Base-by-base conservation (phyloP, 2,113 vertebrate genomes). In the Tursiops truncatus region DNA sequence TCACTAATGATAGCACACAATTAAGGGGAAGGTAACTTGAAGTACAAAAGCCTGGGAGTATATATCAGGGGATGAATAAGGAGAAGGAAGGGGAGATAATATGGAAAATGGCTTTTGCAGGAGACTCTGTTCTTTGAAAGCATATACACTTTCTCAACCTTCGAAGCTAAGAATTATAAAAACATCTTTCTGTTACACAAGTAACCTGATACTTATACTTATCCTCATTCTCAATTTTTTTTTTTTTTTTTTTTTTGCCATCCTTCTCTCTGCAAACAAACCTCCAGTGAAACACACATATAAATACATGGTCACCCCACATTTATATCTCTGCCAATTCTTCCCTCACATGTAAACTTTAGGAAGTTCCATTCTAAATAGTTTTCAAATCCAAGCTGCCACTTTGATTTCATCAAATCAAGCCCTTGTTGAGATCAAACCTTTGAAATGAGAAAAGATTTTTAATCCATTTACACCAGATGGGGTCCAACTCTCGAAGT, bases 391-490 rank as follows among this genome's bases (percentile, higher is more conserved):
- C 98, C 99, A 98, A 99, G 99, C 99, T 99, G 99, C 99, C 99
- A 99, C 99, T 99, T 99, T 99, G 99, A 99, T 99, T 99, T 99
- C 99, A 99, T 99, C 99, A 99, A 98, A 99, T 99, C 98, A 99
- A 99, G 99, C 98, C 98, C 99, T 99, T 99, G 99, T 99, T 99
- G 99, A 99, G 99, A 99, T 99, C 99, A 99, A 99, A 99, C 99
- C 99, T 99, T 99, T 99, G 99, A 99, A 99, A 99, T 98, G 98
- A 99, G 99, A 99, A 99, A 99, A 99, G 99, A 99, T 99, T 99
- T 99, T 99, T 99, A 99, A 99, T 99, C 99, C 99, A 99, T 98
- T 99, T 99, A 99, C 98, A 99, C 98, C 98, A 98, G 98, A 99
- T 99, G 99, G 98, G 98, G 98, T 99, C 98, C 98, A 98, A 98